Percentiles rank a stretch among this genome's conserved stretches.
These are phyloP conservation scores for Pleuronectes platessa DNA, from an alignment of 2,113 vertebrate genomes.

Conservation along the genomic window DNA sequence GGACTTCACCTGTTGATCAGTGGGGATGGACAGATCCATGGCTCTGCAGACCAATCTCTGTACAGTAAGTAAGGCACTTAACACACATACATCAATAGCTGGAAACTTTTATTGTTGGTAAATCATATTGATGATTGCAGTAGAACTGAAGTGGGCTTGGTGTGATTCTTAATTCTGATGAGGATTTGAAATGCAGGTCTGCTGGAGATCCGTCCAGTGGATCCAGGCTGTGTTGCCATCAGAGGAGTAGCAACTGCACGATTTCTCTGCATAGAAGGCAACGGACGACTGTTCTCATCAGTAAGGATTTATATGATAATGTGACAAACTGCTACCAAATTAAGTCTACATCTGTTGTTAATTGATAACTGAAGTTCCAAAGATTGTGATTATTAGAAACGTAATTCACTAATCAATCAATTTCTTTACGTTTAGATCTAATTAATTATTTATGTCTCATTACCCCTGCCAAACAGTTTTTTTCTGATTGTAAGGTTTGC, in stretches of 20 bases:
- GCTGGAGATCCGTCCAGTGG: constrained; percentile 90
- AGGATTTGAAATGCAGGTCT: constrained; percentile 81
- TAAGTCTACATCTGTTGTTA: not conserved
- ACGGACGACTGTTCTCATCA: constrained; percentile 87
- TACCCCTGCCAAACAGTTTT: not conserved
- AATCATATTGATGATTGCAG: not conserved
- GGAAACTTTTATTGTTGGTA: not conserved
- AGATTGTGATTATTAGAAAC: not conserved
- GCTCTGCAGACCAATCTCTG: constrained; percentile 80
- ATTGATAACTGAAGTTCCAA: not conserved
- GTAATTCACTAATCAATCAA: not conserved
- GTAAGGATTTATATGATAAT: constrained; percentile 75
- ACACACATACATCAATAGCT: not conserved
- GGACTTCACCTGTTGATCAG: constrained; percentile 88
- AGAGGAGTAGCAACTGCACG: constrained; percentile 86
- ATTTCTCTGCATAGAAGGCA: constrained; percentile 91
- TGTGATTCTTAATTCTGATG: not conserved
- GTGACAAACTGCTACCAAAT: not conserved
- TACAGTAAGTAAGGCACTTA: constrained; percentile 85
- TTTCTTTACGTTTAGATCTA: not conserved
- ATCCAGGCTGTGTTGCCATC: constrained; percentile 88
- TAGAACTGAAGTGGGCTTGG: not conserved
- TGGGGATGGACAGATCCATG: constrained; percentile 86
- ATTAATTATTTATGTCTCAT: not conserved
- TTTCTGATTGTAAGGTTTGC: too few species aligned